Conservation (phyloP, 2,113 vertebrate species). For the Xerus inauris region DNA sequence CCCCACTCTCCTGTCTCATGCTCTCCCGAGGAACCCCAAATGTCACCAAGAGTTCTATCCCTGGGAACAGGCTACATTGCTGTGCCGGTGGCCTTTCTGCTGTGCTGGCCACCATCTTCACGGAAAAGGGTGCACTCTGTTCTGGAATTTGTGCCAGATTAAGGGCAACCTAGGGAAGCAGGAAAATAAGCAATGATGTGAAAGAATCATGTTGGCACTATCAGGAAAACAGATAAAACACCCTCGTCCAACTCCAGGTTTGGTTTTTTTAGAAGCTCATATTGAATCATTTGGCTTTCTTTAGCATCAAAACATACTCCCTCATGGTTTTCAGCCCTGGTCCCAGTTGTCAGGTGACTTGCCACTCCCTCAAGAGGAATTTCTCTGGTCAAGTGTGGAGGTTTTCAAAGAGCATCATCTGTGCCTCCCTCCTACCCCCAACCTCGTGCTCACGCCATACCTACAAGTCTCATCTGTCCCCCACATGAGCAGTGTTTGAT, state of each 20-base stretch:
- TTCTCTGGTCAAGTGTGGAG: background rate
- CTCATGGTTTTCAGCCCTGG: background rate
- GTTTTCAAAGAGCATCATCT: background rate
- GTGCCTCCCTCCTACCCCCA: background rate
- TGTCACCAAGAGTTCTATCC: background rate
- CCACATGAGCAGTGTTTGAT: background rate
- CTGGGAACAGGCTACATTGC: background rate
- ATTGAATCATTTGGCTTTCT: conserved; percentile 44
- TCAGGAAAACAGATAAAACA: background rate
- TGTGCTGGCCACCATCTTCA: background rate
- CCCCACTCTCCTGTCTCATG: background rate
- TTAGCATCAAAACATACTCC: conserved; percentile 1
- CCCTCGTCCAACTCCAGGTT: background rate
- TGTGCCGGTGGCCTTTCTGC: background rate
- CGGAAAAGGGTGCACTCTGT: background rate
- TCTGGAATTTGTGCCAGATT: background rate
- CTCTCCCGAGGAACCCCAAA: background rate
- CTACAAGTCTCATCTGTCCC: background rate
- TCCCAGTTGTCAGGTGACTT: background rate
- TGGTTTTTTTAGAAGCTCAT: background rate
- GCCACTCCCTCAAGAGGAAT: background rate
- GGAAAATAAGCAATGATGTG: background rate
- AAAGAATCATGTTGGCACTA: background rate
- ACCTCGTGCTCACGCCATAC: background rate
- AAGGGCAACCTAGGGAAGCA: background rate